These are phyloP conservation scores for Physocephala rufipes DNA, from an alignment of 2,888 invertebrate genomes.

Conservation along the genomic window DNA sequence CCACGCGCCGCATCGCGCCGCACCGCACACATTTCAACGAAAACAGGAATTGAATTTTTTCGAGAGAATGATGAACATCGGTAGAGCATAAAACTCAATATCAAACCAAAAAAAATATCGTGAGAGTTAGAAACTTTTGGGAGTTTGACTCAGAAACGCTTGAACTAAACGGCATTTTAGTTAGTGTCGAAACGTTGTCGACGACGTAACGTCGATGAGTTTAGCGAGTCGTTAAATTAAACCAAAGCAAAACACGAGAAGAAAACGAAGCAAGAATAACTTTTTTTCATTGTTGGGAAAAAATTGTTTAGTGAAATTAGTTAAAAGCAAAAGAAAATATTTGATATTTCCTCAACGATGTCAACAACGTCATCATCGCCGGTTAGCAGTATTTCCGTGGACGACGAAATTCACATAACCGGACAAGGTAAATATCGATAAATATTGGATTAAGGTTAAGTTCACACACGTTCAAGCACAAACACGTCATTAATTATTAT, in stretches of 20 bases:
- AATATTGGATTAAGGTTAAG: neutral
- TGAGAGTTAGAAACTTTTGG: slow-evolving; percentile 43
- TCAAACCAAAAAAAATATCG: neutral
- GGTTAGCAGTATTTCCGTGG: slow-evolving; percentile 66
- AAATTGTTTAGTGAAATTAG: neutral
- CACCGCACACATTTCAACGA: slow-evolving; percentile 4
- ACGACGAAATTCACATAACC: slow-evolving; percentile 64
- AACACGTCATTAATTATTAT: no score
- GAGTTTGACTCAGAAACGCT: slow-evolving; percentile 57
- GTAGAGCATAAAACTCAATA: neutral
- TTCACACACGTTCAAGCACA: neutral
- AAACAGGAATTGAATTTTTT: neutral
- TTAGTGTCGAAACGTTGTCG: slow-evolving; percentile 59
- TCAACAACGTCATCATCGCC: slow-evolving; percentile 61
- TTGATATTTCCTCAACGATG: slow-evolving; percentile 47
- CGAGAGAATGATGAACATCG: neutral
- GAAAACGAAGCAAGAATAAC: neutral
- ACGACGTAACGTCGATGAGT: slow-evolving; percentile 45
- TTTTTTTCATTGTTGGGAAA: neutral
- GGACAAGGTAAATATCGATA: slow-evolving; percentile 61
- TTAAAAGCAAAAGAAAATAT: neutral
- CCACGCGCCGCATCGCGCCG: neutral
- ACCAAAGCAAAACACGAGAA: neutral
- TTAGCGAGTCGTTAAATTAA: neutral
- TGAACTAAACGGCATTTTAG: slow-evolving; percentile 55